These are phyloP conservation scores for Sebastes itinus DNA, from an alignment of 2,797 vertebrate species.

Conservation along the genomic window DNA sequence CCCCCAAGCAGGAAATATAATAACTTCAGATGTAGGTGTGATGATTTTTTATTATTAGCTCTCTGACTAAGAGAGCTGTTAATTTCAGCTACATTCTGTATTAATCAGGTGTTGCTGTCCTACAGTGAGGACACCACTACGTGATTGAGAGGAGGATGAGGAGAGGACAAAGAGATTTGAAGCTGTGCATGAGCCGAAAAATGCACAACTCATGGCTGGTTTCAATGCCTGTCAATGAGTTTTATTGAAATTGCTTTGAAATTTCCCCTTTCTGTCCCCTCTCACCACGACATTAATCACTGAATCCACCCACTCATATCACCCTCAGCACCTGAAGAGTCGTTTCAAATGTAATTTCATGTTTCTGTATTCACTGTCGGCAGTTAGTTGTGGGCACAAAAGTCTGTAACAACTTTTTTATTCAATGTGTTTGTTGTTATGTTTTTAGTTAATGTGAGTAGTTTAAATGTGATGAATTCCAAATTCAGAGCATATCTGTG, in stretches of 20 bases:
- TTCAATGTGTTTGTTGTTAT: neutral
- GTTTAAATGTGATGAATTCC: neutral
- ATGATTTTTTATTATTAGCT: slow-evolving; percentile 42
- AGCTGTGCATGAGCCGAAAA: neutral
- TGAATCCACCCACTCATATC: slow-evolving; percentile 28
- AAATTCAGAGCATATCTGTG: neutral
- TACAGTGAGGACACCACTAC: neutral
- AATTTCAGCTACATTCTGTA: slow-evolving; percentile 27
- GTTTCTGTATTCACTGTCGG: neutral
- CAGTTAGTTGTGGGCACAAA: neutral
- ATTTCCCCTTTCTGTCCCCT: neutral
- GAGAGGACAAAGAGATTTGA: slow-evolving; percentile 10
- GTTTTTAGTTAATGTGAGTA: neutral
- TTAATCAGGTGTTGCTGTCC: slow-evolving; percentile 39
- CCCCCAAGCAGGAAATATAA: slow-evolving; percentile 39
- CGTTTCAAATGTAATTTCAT: slow-evolving; percentile 6
- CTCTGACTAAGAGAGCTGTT: slow-evolving; percentile 33
- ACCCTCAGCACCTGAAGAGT: slow-evolving; percentile 12
- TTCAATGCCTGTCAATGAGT: slow-evolving; percentile 13
- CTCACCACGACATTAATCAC: neutral
- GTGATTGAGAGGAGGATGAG: slow-evolving; percentile 10
- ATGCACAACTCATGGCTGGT: neutral
- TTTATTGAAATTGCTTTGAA: slow-evolving; percentile 14
- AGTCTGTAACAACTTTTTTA: neutral
- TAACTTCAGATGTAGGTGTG: slow-evolving; percentile 36